phyloP scores from a whole-genome alignment of 2,888 invertebrate genomes.

The Danaus chrysippus region DNA sequence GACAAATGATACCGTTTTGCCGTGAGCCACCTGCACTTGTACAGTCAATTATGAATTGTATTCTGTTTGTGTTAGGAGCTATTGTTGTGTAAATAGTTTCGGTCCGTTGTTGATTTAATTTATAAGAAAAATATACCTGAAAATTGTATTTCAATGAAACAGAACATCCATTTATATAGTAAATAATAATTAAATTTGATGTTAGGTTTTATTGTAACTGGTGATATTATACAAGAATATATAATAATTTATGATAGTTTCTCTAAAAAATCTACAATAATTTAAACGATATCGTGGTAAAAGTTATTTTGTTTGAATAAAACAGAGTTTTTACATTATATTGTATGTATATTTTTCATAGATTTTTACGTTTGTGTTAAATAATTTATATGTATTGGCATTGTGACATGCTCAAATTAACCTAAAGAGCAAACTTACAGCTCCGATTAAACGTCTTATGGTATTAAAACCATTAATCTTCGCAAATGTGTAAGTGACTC shows the following conservation, averaged over 20 bases:
- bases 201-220: too few species aligned
- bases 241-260: too few species aligned
- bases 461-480: slow-evolving; percentile 2
- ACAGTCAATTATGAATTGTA: slow-evolving; percentile 14
- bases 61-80: slow-evolving; percentile 10
- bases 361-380: too few species aligned
- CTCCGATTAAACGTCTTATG: not conserved
- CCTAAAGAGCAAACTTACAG: slow-evolving; percentile 1
- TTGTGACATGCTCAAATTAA: not conserved
- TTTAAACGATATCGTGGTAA: too few species aligned
- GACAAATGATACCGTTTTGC: slow-evolving; percentile 20
- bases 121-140: not conserved
- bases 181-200: too few species aligned
- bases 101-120: not conserved
- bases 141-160: not conserved
- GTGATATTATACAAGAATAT: too few species aligned
- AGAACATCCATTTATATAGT: not conserved
- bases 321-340: too few species aligned
- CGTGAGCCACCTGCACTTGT: slow-evolving; percentile 5
- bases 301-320: too few species aligned
- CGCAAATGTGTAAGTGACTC: slow-evolving; percentile 4
- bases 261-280: too few species aligned
- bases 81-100: slow-evolving; percentile 6
- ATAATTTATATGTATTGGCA: not conserved
- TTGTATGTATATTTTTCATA: too few species aligned